These are phyloP conservation scores for Horisme vitalbata DNA, from an alignment of 2,888 invertebrate species.

Conservation along the genomic window DNA sequence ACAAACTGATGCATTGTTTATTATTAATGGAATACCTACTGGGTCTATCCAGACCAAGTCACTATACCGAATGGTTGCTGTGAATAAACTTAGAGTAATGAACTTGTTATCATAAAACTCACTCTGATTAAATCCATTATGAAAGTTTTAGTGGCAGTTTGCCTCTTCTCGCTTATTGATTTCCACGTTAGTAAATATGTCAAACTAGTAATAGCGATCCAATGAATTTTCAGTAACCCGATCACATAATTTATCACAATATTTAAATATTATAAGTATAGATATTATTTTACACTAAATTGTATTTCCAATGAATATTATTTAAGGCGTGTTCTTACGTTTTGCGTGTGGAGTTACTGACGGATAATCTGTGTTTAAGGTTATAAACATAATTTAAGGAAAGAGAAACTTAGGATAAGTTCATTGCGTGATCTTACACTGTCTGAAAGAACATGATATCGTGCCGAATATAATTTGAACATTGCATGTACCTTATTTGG, in stretches of 20 bases:
- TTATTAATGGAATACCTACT: too few species aligned
- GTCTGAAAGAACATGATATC: neutral
- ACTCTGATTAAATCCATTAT: constrained; percentile 18
- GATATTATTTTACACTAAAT: neutral
- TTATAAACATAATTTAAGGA: constrained; percentile 5
- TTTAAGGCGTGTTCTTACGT: neutral
- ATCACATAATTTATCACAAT: too few species aligned
- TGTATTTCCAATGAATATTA: neutral
- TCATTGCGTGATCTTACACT: constrained; percentile 10
- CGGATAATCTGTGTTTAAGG: constrained; percentile 6
- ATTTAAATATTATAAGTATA: too few species aligned
- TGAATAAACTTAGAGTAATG: neutral
- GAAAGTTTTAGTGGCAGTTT: neutral
- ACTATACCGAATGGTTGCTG: too few species aligned
- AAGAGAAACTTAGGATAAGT: constrained; percentile 11
- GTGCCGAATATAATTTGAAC: neutral
- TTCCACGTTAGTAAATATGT: too few species aligned
- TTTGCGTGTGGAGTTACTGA: constrained; percentile 7
- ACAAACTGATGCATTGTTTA: too few species aligned
- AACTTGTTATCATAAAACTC: constrained; percentile 1
- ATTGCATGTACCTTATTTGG: too few species aligned
- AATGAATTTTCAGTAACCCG: neutral
- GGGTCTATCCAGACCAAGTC: too few species aligned
- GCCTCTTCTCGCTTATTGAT: too few species aligned
- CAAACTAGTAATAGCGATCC: neutral